Percentiles rank a stretch among this genome's conserved stretches.
phyloP scores from a whole-genome alignment of 2,888 invertebrate genomes.

The Nomada flava region DNA sequence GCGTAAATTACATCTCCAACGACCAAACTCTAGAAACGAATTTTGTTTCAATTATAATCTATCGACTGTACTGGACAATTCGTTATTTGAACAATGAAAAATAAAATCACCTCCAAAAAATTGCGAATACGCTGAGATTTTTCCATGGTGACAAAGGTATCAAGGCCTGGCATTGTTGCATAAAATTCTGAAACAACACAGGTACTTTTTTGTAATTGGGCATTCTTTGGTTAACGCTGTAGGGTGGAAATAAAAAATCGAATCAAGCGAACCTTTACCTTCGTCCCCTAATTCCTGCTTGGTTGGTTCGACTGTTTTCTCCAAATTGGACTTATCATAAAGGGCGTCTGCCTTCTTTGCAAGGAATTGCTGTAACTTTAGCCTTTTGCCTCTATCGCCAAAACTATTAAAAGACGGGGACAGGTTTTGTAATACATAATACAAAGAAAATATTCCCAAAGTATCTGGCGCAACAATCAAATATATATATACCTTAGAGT shows the following conservation, averaged over 20 bases:
- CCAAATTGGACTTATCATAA: conserved; percentile 86
- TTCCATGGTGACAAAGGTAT: conserved; percentile 93
- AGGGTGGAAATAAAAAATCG: conserved; percentile 47
- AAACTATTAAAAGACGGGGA: conserved; percentile 84
- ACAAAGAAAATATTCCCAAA: background rate
- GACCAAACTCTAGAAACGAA: conserved; percentile 79
- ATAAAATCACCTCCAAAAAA: conserved; percentile 90
- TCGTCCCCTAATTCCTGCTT: conserved; percentile 86
- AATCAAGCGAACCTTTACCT: conserved; percentile 84
- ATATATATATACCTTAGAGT: conserved; percentile 86
- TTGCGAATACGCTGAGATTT: conserved; percentile 91
- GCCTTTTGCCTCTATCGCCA: conserved; percentile 92
- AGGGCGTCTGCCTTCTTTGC: conserved; percentile 93
- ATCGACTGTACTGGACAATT: background rate
- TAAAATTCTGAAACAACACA: conserved; percentile 87
- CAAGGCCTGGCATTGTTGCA: conserved; percentile 94
- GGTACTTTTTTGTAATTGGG: background rate
- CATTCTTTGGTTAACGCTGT: background rate
- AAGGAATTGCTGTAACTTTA: conserved; percentile 94
- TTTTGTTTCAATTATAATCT: conserved; percentile 15
- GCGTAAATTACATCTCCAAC: conserved; percentile 92
- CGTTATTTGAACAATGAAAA: background rate
- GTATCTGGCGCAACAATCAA: background rate
- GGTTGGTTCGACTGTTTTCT: conserved; percentile 75
- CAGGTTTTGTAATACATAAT: background rate